Base-by-base conservation (phyloP, 2,888 invertebrate genomes). In the Drosophila rellima region DNA sequence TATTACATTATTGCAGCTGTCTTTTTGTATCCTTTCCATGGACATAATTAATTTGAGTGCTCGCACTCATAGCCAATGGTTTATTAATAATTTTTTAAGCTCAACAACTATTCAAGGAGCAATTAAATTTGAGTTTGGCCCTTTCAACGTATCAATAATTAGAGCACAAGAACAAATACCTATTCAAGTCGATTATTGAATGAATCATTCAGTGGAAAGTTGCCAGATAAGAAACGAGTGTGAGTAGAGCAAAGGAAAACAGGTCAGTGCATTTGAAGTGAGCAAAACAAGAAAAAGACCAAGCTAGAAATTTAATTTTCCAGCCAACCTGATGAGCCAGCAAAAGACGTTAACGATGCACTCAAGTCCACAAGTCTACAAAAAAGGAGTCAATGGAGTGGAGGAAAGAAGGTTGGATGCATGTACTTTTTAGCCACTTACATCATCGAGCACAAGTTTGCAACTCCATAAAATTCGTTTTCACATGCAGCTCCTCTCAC, bases 361-460 rank as follows among this genome's bases (percentile, higher is more conserved):
- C 67, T 67, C 70, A 54, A 55, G 18, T 57, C n/a, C n/a, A n/a
- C n/a, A n/a, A n/a, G 11, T n/a, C 45, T 29, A 51, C 51, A 59
- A 54, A 7, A 7, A 7, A 23, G 37, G 42, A 17, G 56, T 13
- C 35, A 42, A 26, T 1, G 20, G 4, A 23, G 26, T 17, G 29
- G 10, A 5, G 20, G 18, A 11, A 17, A 11, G 37, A 4, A 10
- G 29, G 10, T 8, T 23, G 31, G 50, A 51, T 64, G 64, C 70
- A 60, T 70, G 66, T 78, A 75, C 60, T 82, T 77, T 71, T 77
- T 54, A 65, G 80, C 74, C 83, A 85, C 82, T 85, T 86, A 77
- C 71, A 86, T 71, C 80, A 86, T 80, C 69, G 63, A 71, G 67
- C 83, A 86, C 80, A 86, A 85, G 86, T 86, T 86, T 70, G 79